Evolutionary conservation across 2,797 vertebrate species (phyloP), one percentile per base, ranked within the genome.

Genomic region (Spea hammondii): DNA sequence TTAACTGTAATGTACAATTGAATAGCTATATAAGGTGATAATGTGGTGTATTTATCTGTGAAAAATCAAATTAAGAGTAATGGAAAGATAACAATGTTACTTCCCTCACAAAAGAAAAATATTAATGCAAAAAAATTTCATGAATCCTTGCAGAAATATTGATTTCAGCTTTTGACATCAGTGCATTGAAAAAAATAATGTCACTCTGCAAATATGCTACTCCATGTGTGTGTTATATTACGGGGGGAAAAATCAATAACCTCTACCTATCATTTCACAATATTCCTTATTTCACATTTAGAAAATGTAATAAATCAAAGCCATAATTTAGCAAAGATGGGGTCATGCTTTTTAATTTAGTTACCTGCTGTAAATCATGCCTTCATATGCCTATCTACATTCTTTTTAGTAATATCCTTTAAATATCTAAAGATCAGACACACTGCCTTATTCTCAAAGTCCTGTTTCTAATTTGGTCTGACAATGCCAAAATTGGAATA

Each of bases 51-150:
- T 77, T 81, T 81, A 77, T 68, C 74, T 12, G 65, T 81, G 79
- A 68, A 81, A 3, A 77, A 81, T 81, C 79, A 81, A 77, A 81
- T 81, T 60, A 73, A 64, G 69, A 47, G 51, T 81, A 77, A 77
- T 77, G 64, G 74, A 77, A 66, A 72, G 64, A 53, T 72, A 77
- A 81, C 74, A 72, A 68, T 81, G 79, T 81, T 69, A 73, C 47
- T 76, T 65, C 32, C 32, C 32, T 67, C 1, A 59, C 76, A 75
- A 67, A 4, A 47, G 62, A 62, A 64, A 72, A 72, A 76, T 72
- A 76, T 76, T 13, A 76, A 72, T 66, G 60, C 49, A 73, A 68
- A 14, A 6, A 77, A 62, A 73, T 73, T 71, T 77, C 70, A 81
- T 62, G 17, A 44, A 72, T 49, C 32, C 74, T 67, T 70, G 70